These are phyloP conservation scores for Pogonophryne albipinna DNA, from an alignment of 2,797 vertebrate species.

Conservation along the genomic window DNA sequence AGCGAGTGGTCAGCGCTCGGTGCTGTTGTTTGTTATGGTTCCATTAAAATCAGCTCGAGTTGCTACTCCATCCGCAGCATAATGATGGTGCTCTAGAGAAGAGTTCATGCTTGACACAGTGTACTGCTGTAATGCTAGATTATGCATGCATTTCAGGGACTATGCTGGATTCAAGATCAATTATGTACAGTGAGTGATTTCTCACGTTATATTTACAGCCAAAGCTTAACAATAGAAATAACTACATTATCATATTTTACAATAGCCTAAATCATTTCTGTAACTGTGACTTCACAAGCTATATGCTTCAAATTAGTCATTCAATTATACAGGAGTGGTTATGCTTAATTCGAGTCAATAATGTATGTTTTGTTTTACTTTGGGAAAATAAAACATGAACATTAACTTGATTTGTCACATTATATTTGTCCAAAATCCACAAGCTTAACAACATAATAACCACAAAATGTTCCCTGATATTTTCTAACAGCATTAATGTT, in stretches of 20 bases:
- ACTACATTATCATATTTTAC: not conserved
- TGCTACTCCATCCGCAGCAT: slow-evolving; percentile 43
- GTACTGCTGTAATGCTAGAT: slow-evolving; percentile 42
- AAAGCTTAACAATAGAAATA: slow-evolving; percentile 17
- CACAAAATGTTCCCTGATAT: slow-evolving; percentile 17
- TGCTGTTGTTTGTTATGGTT: slow-evolving; percentile 67
- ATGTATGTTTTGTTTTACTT: too few relatives aligned
- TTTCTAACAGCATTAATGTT: slow-evolving; percentile 12
- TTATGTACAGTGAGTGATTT: slow-evolving; percentile 46
- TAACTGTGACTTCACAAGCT: too few relatives aligned
- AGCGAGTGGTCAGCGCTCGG: slow-evolving; percentile 57
- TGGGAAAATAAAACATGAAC: too few relatives aligned
- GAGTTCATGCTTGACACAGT: slow-evolving; percentile 40
- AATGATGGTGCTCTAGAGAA: slow-evolving; percentile 61
- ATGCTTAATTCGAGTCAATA: too few relatives aligned
- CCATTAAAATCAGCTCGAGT: slow-evolving; percentile 66
- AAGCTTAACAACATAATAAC: slow-evolving; percentile 9
- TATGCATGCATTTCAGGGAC: slow-evolving; percentile 41
- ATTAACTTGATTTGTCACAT: slow-evolving; percentile 6
- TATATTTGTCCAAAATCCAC: not conserved
- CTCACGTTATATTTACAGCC: not conserved
- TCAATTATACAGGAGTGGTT: too few relatives aligned
- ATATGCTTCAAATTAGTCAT: too few relatives aligned
- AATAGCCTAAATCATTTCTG: too few relatives aligned
- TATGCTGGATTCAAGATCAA: slow-evolving; percentile 41